Evolutionary conservation across 2,888 invertebrate species (phyloP).

Genomic region (Deilephila elpenor): DNA sequence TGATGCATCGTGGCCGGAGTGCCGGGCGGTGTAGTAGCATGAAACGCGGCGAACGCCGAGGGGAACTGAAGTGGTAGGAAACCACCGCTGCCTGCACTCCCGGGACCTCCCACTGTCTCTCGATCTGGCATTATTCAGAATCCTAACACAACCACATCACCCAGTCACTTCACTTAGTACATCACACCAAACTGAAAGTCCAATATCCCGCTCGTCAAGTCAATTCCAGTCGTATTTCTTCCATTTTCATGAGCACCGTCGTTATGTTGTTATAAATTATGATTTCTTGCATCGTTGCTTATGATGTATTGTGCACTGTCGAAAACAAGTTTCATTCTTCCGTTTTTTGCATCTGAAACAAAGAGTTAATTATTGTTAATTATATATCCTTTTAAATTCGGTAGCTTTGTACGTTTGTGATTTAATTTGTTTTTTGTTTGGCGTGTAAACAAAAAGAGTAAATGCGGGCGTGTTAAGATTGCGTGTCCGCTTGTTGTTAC

Average conservation of each 20-base stretch:
- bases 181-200: conserved; percentile 45
- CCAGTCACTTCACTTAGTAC: conserved; percentile 52
- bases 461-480: conserved; percentile 56
- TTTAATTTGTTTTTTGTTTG: conserved; percentile 51
- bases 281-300: conserved; percentile 52
- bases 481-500: conserved; percentile 52
- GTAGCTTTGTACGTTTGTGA: conserved; percentile 58
- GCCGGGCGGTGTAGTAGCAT: conserved; percentile 86
- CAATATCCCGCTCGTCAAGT: conserved; percentile 65
- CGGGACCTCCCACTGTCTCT: conserved; percentile 83
- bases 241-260: conserved; percentile 61
- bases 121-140: conserved; percentile 82
- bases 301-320: conserved; percentile 42
- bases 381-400: conserved; percentile 51
- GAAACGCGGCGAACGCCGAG: conserved; percentile 85
- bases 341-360: conserved; percentile 70
- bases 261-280: conserved; percentile 55
- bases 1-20: conserved; percentile 84
- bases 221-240: conserved; percentile 68
- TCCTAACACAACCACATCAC: conserved; percentile 65
- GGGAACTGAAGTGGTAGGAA: conserved; percentile 85
- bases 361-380: conserved; percentile 57
- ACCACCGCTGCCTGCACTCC: conserved; percentile 83
- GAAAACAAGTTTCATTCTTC: conserved; percentile 35
- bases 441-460: conserved; percentile 53